Evolutionary conservation across 2,113 vertebrate species (phyloP).

Genomic region (Callithrix jacchus): DNA sequence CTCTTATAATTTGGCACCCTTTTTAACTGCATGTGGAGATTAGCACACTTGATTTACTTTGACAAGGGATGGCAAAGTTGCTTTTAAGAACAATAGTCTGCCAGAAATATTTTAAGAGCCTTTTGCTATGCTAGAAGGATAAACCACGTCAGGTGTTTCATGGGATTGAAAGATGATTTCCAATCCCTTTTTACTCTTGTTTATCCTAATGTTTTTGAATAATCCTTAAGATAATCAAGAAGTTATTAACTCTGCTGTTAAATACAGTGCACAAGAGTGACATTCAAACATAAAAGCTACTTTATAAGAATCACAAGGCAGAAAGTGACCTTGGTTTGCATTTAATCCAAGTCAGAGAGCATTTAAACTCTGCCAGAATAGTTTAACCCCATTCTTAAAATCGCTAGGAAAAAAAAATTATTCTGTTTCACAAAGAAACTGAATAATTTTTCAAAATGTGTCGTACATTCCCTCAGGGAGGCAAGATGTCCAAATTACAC

Average conservation of each 20-base stretch:
- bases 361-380: constrained; percentile 37
- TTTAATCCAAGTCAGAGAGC: constrained; percentile 34
- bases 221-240: constrained; percentile 65
- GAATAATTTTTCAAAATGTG: not conserved
- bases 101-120: constrained; percentile 81
- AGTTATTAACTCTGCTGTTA: constrained; percentile 52
- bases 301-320: constrained; percentile 49
- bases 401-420: constrained; percentile 38
- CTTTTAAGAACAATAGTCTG: constrained; percentile 79
- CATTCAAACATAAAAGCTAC: constrained; percentile 34
- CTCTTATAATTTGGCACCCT: constrained; percentile 78
- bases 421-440: not conserved
- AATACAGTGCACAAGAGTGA: not conserved
- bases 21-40: constrained; percentile 80
- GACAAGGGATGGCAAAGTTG: constrained; percentile 78
- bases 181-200: constrained; percentile 60
- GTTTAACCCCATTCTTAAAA: constrained; percentile 48
- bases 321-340: constrained; percentile 47
- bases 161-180: constrained; percentile 67
- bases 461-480: not conserved
- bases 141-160: constrained; percentile 76
- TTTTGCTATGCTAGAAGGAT: constrained; percentile 70
- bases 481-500: constrained; percentile 45
- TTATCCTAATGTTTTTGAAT: constrained; percentile 56
- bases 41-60: constrained; percentile 81